Percentiles rank a stretch among this genome's conserved stretches.
Conservation (phyloP, 2,797 vertebrate species). For the Gallinago nigripennis region DNA sequence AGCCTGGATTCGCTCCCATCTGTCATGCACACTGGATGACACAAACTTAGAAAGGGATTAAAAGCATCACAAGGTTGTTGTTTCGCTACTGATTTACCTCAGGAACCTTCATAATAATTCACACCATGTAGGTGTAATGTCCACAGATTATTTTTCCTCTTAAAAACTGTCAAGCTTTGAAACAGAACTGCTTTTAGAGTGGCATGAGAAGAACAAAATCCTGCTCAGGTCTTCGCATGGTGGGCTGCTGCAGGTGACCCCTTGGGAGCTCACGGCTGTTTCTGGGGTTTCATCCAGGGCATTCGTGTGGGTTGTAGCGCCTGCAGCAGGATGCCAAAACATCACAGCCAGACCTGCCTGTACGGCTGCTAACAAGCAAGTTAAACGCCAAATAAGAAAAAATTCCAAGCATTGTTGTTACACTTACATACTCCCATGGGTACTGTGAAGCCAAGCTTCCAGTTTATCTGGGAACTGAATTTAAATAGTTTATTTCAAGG, state of each 20-base stretch:
- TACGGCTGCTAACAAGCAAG: constrained; percentile 45
- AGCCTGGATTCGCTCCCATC: neutral
- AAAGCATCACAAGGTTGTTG: neutral
- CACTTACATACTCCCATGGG: neutral
- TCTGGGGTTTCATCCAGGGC: neutral
- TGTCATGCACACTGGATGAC: neutral
- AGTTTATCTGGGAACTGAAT: constrained; percentile 41
- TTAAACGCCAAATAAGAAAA: constrained; percentile 40
- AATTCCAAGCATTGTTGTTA: constrained; percentile 41
- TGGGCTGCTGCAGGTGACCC: neutral
- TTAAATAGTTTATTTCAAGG: constrained; percentile 49
- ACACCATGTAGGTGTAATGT: neutral
- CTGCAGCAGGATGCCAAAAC: constrained; percentile 8
- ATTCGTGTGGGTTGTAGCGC: neutral
- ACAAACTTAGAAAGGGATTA: neutral
- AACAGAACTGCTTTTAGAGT: neutral
- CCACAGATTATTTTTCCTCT: neutral
- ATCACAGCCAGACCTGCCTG: neutral
- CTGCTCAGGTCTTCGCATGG: neutral
- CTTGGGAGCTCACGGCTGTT: neutral
- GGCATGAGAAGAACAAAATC: neutral
- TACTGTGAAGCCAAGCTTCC: neutral
- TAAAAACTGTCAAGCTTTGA: neutral
- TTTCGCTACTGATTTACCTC: neutral
- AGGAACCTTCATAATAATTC: neutral